Conservation (phyloP, 1,140 invertebrate genomes). For the Centruroides sculpturatus region DNA sequence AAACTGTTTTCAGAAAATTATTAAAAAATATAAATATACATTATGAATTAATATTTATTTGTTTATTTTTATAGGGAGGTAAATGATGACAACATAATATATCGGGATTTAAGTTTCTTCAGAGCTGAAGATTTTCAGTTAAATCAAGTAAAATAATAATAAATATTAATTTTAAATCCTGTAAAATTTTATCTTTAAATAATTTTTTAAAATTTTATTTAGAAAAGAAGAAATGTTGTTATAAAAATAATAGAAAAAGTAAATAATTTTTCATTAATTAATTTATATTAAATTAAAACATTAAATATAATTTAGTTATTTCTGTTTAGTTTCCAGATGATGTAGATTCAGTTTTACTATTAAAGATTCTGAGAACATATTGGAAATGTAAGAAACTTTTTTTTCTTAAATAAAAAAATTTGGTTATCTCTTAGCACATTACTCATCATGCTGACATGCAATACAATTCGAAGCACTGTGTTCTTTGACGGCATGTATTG, state of each 20-base stretch:
- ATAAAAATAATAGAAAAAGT: too few relatives aligned
- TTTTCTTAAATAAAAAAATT: background rate
- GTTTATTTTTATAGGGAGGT: constrained; percentile 43
- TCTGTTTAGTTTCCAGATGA: constrained; percentile 33
- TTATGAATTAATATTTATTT: constrained; percentile 6
- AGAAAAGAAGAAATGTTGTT: too few relatives aligned
- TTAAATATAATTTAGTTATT: background rate
- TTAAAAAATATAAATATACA: background rate
- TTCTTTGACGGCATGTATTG: too few relatives aligned
- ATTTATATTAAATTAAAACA: background rate
- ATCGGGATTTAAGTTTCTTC: constrained; percentile 38
- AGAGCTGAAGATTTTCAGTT: constrained; percentile 1
- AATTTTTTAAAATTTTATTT: too few relatives aligned
- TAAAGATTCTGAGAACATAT: constrained; percentile 42
- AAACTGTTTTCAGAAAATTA: too few relatives aligned
- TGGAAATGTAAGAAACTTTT: constrained; percentile 36
- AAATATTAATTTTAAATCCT: too few relatives aligned
- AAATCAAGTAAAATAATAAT: background rate
- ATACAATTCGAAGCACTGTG: too few relatives aligned
- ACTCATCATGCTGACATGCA: too few relatives aligned
- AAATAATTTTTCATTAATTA: background rate
- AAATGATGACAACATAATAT: constrained; percentile 57
- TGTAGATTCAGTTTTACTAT: constrained; percentile 43
- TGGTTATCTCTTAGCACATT: background rate
- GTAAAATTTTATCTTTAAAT: too few relatives aligned